Evolutionary conservation across 2,113 vertebrate species (phyloP).

Genomic region (Galbula dea): DNA sequence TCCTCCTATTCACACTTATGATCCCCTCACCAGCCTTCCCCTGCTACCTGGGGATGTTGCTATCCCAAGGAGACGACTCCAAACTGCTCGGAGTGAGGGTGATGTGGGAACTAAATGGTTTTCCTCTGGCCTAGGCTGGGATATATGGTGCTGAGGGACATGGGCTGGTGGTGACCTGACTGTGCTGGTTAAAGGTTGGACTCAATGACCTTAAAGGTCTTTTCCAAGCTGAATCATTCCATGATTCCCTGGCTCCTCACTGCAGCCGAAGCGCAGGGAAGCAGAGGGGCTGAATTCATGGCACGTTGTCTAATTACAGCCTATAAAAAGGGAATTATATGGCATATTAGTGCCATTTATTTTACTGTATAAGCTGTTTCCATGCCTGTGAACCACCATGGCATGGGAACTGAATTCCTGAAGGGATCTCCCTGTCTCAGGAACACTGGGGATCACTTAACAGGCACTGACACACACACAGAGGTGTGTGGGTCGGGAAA

Average conservation of each 20-base stretch:
- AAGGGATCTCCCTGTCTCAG: background rate
- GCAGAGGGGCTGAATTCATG: background rate
- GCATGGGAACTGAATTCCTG: background rate
- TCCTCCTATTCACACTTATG: background rate
- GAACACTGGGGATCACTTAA: background rate
- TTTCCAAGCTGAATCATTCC: too few species aligned
- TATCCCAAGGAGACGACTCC: background rate
- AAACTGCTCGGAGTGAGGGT: background rate
- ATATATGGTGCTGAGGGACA: too few species aligned
- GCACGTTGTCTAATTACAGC: background rate
- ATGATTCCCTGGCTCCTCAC: too few species aligned
- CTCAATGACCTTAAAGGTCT: too few species aligned
- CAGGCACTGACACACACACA: accelerated
- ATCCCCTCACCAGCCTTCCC: background rate
- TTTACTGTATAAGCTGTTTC: background rate
- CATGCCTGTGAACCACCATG: too few species aligned
- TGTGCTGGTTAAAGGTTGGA: too few species aligned
- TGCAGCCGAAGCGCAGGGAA: background rate
- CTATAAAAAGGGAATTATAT: background rate
- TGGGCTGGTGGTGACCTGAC: too few species aligned
- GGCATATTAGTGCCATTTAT: background rate
- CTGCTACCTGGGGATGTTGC: background rate
- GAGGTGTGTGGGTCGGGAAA: accelerated
- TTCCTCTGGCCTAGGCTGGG: background rate
- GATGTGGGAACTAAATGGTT: background rate